Base-by-base conservation (phyloP, 2,888 invertebrate species). In the Eupsilia transversa region DNA sequence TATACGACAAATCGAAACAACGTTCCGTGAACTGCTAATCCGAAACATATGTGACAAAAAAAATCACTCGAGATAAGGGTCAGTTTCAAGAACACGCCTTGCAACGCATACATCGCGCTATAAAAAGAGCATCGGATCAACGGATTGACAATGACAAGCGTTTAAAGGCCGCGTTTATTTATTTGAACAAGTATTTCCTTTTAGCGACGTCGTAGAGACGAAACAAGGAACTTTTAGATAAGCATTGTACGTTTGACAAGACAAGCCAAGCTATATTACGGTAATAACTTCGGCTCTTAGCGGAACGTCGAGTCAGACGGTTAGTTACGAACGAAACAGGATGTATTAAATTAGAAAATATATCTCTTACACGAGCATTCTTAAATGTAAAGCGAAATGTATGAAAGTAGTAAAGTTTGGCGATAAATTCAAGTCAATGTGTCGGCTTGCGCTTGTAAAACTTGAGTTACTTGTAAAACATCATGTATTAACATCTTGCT, bases 161-260 rank as follows among this genome's bases (percentile, higher is more conserved):
- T 94, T 96, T 95, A 94, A 95, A 91, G 91, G 92, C 91, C 90
- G 83, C 89, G 92, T 94, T 94, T 96, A 95, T 96, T 96, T 96
- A 96, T 96, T 94, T 94, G 91, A 93, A 96, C 96, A 96, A 93
- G 96, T 92, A 94, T 96, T 96, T 92, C 96, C 96, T 96, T 95
- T 96, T 96, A 96, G 95, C 94, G 93, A 92, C 90, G 91, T 89
- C 89, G 88, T 89, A 89, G 90, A 93, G 89, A 94, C 94, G 93
- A 94, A 94, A 95, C 94, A 93, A 95, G 92, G 89, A 93, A 92
- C 91, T 94, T 94, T 94, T 94, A 95, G 95, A 95, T 95, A 95
- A 94, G 94, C 93, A 93, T 92, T 93, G 92, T 93, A 91, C 88
- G 86, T 87, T 80, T 85, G 85, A 86, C 88, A 87, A 88, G 89